A percentile compares a stretch with the other conserved stretches of the same genome.
Conservation (phyloP, 2,113 vertebrate species). For the Scalopus aquaticus region DNA sequence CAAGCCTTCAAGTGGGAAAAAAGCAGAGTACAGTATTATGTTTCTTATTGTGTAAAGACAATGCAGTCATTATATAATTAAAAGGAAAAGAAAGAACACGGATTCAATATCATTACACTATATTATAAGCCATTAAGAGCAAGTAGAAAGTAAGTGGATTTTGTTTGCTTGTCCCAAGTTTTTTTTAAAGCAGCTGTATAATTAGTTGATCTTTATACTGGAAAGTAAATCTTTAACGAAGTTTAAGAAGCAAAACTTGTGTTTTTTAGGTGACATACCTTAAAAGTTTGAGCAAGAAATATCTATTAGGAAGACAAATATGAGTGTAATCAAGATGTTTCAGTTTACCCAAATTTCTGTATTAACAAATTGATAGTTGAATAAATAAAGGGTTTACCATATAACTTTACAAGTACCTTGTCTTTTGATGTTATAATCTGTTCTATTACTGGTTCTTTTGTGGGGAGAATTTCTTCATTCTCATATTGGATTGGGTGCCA, state of each 20-base stretch:
- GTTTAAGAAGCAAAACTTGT: neutral
- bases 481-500: no score
- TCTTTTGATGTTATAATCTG: neutral
- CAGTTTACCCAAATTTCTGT: slow-evolving; percentile 1
- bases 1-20: slow-evolving; percentile 40
- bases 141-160: slow-evolving; percentile 65
- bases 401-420: neutral
- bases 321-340: neutral
- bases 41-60: slow-evolving; percentile 54
- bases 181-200: slow-evolving; percentile 67
- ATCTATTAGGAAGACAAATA: neutral
- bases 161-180: slow-evolving; percentile 64
- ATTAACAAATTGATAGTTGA: neutral
- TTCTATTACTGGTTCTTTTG: no score
- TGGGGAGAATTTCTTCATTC: no score
- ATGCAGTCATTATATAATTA: slow-evolving; percentile 57
- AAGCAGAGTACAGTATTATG: slow-evolving; percentile 34
- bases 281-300: slow-evolving; percentile 32
- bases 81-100: slow-evolving; percentile 71
- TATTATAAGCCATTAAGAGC: slow-evolving; percentile 68
- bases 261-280: neutral
- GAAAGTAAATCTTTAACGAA: neutral
- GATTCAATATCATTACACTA: slow-evolving; percentile 60
- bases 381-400: neutral
- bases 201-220: slow-evolving; percentile 52